Evolutionary conservation across 2,113 vertebrate species (phyloP), one percentile per base, ranked within the genome.

Genomic region (Perognathus longimembris): DNA sequence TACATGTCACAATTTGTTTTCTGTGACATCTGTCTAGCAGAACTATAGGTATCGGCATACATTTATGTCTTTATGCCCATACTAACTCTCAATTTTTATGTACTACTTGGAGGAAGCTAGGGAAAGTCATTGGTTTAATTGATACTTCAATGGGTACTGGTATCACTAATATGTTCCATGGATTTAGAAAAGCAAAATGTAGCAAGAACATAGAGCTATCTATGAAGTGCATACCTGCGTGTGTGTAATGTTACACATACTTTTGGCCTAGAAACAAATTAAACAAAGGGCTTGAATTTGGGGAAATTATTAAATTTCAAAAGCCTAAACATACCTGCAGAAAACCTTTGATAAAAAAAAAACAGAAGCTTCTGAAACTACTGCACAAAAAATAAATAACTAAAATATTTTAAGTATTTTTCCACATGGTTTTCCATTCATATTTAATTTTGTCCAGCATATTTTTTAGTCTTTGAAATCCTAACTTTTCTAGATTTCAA

Each of bases 71-170:
- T 84, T 61, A 54, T 63, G 10, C 12, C 36, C 5, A 86, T 7
- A 15, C 78, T 45, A 85, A 6, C 61, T 84, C 83, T 90, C 69
- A 84, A 77, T 11, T 71, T 83, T 93, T 71, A 86, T 12, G n/a
- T 77, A 50, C n/a, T 77, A 36, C 26, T 36, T 30, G 12, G 34
- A 34, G 36, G 26, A 42, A 45, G 12, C 4, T 42, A 18, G 63
- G 34, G 57, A 40, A 80, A 63, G 26, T 22, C 57, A 63, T 59
- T 79, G 54, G 22, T 36, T 4, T 24, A 79, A 61, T 28, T 24
- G 38, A 38, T 61, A 61, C 22, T 28, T 61, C 50, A 54, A 54
- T 17, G 11, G 50, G 50, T 54, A 54, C 11, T 54, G 50, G 17
- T 54, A 18, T 17, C 17, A 54, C 14, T 54, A 54, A 54, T 54